A percentile compares a stretch with the other conserved stretches of the same genome.
These are phyloP conservation scores for Cephus pulcher DNA, from an alignment of 2,888 invertebrate genomes.

Conservation along the genomic window DNA sequence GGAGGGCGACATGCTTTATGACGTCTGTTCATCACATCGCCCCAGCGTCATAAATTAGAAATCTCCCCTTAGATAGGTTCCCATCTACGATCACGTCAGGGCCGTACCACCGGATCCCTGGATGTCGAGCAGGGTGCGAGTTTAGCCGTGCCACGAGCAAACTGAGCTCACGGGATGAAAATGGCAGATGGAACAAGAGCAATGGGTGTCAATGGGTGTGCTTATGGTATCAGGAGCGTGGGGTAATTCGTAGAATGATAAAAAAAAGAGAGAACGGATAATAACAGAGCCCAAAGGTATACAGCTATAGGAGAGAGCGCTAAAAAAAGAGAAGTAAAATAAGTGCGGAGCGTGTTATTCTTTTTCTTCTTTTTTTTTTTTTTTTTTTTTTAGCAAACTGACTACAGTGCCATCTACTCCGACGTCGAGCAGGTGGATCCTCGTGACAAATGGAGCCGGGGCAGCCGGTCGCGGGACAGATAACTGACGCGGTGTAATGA, in stretches of 20 bases:
- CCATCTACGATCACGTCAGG: constrained; percentile 55
- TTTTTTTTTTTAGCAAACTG: not conserved
- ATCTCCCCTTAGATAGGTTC: constrained; percentile 64
- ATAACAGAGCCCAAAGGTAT: not conserved
- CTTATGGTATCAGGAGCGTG: not conserved
- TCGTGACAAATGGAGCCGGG: constrained; percentile 3
- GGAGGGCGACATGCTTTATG: constrained; percentile 67
- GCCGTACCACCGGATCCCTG: constrained; percentile 15
- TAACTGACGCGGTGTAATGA: constrained; percentile 57
- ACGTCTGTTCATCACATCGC: constrained; percentile 68
- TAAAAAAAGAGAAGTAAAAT: not conserved
- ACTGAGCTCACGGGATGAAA: not conserved
- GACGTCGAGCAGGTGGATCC: not conserved
- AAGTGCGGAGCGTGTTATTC: not conserved
- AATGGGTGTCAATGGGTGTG: not conserved
- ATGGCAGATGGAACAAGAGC: not conserved
- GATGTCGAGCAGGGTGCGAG: constrained; percentile 4
- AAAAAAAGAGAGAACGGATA: not conserved
- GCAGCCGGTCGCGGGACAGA: constrained; percentile 6
- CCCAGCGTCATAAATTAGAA: constrained; percentile 67
- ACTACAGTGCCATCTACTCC: not conserved
- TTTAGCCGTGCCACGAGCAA: not conserved
- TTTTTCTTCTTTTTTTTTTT: not conserved
- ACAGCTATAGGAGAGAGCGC: not conserved
- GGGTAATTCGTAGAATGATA: not conserved